phyloP scores from a whole-genome alignment of 2,797 vertebrate species.

The Gephyroberyx darwinii region DNA sequence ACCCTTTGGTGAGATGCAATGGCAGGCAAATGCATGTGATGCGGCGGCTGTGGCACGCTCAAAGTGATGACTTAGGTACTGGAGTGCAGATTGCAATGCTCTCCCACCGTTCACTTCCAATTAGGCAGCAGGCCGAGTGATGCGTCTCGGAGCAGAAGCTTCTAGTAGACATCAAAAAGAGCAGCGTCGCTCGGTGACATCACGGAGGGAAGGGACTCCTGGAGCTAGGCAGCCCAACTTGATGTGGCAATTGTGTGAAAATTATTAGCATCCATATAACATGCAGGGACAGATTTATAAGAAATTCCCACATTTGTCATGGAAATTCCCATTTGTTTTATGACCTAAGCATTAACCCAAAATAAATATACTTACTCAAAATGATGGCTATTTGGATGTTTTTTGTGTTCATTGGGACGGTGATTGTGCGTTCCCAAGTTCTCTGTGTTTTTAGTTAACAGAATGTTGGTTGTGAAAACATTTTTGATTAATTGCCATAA shows the following conservation, averaged over 20 bases:
- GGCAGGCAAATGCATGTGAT: slow-evolving; percentile 49
- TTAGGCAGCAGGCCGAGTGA: slow-evolving; percentile 76
- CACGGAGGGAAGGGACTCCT: slow-evolving; percentile 50
- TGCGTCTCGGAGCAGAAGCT: slow-evolving; percentile 77
- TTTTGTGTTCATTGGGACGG: slow-evolving; percentile 24
- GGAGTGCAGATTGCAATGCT: slow-evolving; percentile 73
- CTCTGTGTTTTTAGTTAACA: slow-evolving; percentile 74
- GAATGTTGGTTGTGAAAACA: slow-evolving; percentile 81
- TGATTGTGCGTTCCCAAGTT: slow-evolving; percentile 61
- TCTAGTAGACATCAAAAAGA: slow-evolving; percentile 75
- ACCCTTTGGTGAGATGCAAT: slow-evolving; percentile 59
- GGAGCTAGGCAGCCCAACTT: slow-evolving; percentile 49
- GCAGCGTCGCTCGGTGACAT: slow-evolving; percentile 65
- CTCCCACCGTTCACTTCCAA: slow-evolving; percentile 77
- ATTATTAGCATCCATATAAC: slow-evolving; percentile 47
- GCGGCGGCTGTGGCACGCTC: slow-evolving; percentile 59
- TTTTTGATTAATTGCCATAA: slow-evolving; percentile 84
- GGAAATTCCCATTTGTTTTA: slow-evolving; percentile 30
- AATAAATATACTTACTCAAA: slow-evolving; percentile 23
- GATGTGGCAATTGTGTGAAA: slow-evolving; percentile 52
- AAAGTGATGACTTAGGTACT: slow-evolving; percentile 73
- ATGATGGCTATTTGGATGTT: not conserved
- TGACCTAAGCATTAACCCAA: slow-evolving; percentile 32
- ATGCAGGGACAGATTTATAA: slow-evolving; percentile 37
- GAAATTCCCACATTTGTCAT: slow-evolving; percentile 48